Conservation (phyloP, 2,888 invertebrate genomes). For the Drosophila siamana region DNA sequence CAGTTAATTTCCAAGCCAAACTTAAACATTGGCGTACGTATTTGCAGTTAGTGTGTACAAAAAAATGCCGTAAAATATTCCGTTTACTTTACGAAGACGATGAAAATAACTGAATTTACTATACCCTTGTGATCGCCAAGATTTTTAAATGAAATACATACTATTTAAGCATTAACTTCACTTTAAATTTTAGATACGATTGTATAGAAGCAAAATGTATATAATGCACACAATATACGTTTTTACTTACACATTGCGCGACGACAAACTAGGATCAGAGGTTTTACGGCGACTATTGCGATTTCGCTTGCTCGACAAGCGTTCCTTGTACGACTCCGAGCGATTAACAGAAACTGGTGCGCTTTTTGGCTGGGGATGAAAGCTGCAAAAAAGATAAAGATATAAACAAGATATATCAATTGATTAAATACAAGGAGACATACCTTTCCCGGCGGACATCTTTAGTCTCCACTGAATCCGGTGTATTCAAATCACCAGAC, state of each 20-base stretch:
- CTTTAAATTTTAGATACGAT: too few species aligned
- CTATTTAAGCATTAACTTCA: too few species aligned
- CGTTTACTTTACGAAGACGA: neutral
- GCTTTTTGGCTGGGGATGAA: slow-evolving; percentile 83
- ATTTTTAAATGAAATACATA: too few species aligned
- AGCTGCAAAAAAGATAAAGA: slow-evolving; percentile 49
- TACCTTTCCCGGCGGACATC: slow-evolving; percentile 79
- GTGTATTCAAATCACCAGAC: slow-evolving; percentile 77
- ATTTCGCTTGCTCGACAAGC: slow-evolving; percentile 89
- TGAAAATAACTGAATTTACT: neutral
- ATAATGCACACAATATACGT: too few species aligned
- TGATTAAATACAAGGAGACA: slow-evolving; percentile 8
- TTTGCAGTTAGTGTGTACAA: neutral
- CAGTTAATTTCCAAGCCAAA: slow-evolving; percentile 17
- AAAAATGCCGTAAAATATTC: neutral
- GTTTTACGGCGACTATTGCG: slow-evolving; percentile 90
- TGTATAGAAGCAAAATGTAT: too few species aligned
- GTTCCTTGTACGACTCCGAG: slow-evolving; percentile 91
- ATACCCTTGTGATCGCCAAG: too few species aligned
- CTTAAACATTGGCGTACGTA: neutral
- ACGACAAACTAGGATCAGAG: slow-evolving; percentile 91
- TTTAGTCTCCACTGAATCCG: slow-evolving; percentile 80
- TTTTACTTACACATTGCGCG: slow-evolving; percentile 88
- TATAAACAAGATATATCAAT: neutral
- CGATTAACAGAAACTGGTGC: slow-evolving; percentile 87